A percentile compares a stretch with the other conserved stretches of the same genome.
Evolutionary conservation across 2,888 invertebrate genomes (phyloP).

Genomic region (Biston betularia): DNA sequence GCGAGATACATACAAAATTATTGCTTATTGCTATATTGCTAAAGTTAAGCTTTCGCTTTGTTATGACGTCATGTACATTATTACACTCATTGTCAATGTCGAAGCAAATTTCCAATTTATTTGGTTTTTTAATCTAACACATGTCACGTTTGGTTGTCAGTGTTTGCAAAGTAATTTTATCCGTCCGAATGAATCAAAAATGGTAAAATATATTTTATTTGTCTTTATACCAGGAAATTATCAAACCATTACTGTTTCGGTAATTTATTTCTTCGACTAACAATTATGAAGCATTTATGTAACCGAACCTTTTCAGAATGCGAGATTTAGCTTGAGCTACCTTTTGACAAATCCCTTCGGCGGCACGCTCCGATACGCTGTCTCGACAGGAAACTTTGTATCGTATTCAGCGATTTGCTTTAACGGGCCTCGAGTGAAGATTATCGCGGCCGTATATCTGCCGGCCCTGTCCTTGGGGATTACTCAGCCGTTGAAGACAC

Average conservation of each 20-base stretch:
- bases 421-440: conserved; percentile 65
- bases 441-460: conserved; percentile 70
- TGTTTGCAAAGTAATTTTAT: too few species aligned
- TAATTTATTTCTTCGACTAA: too few species aligned
- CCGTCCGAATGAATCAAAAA: too few species aligned
- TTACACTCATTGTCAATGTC: background rate
- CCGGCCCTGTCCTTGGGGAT: conserved; percentile 58
- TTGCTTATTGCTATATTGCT: too few species aligned
- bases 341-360: conserved; percentile 23
- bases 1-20: conserved; percentile 11
- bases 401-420: conserved; percentile 66
- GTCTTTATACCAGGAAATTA: too few species aligned
- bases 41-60: background rate
- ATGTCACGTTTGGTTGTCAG: too few species aligned
- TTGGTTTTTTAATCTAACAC: background rate
- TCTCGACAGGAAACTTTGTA: conserved; percentile 50
- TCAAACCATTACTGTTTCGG: too few species aligned
- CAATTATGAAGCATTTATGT: too few species aligned
- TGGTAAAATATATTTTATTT: too few species aligned
- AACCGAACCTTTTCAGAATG: background rate
- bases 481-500: conserved; percentile 58
- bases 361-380: conserved; percentile 25
- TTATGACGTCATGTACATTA: conserved; percentile 14
- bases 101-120: background rate
- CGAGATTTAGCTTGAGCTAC: background rate